Percentiles rank a stretch among this genome's conserved stretches.
Evolutionary conservation across 2,113 vertebrate genomes (phyloP).

Genomic region (Lepus timidus): DNA sequence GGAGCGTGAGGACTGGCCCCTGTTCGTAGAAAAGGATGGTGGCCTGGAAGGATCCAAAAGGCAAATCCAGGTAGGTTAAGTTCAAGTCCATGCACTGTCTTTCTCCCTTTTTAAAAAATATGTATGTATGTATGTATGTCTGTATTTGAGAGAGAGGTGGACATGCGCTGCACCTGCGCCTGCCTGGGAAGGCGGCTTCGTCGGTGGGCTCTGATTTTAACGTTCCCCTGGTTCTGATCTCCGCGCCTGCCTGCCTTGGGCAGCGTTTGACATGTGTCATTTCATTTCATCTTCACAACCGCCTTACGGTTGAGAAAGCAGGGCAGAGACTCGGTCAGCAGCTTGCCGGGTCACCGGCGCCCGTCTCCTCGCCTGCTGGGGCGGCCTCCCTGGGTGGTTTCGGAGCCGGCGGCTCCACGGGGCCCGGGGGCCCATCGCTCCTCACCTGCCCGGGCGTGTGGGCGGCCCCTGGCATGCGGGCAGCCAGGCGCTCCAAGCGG

Average conservation of each 20-base stretch:
- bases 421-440: slow-evolving; percentile 52
- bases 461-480: slow-evolving; percentile 35
- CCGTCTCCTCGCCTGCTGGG: neutral
- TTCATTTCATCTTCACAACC: neutral
- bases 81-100: neutral
- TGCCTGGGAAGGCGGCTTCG: neutral
- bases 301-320: neutral
- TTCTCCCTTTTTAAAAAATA: too few relatives aligned
- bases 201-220: neutral
- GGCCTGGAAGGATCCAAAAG: too few relatives aligned
- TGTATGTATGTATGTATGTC: too few relatives aligned
- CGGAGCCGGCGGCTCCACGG: neutral
- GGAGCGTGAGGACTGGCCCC: neutral
- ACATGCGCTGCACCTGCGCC: too few relatives aligned
- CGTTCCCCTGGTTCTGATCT: too few relatives aligned
- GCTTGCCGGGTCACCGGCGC: neutral
- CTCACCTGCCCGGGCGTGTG: slow-evolving; percentile 53
- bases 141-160: too few relatives aligned
- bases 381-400: slow-evolving; percentile 67
- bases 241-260: neutral
- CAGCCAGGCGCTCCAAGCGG: neutral
- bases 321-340: neutral
- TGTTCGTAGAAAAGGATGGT: neutral
- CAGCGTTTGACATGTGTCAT: neutral
- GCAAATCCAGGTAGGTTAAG: neutral